These are phyloP conservation scores for Ephestia elutella DNA, from an alignment of 1,140 invertebrate species.

Conservation along the genomic window DNA sequence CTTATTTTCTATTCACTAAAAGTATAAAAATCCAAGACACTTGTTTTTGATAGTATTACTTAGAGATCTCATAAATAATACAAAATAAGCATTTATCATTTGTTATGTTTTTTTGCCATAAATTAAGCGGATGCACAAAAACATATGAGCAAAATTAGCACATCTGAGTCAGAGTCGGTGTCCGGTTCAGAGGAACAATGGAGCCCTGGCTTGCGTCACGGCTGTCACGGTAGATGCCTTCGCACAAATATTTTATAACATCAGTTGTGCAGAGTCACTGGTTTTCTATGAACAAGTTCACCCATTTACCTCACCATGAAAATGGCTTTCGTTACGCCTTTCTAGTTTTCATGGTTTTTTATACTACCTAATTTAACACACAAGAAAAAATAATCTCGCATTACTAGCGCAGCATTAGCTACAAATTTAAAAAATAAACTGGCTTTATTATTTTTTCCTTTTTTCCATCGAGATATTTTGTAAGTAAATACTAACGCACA, in stretches of 20 bases:
- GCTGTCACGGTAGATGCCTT: constrained; percentile 1
- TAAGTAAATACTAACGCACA: no score
- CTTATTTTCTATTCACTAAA: no score
- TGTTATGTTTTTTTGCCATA: neutral
- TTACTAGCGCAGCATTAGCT: no score
- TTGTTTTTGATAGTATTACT: no score
- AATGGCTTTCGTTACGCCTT: neutral
- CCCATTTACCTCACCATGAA: neutral
- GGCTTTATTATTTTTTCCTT: no score
- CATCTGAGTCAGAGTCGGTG: constrained; percentile 4
- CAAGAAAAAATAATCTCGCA: neutral
- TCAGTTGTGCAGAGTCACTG: neutral
- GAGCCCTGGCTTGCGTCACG: neutral
- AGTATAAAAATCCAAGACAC: no score
- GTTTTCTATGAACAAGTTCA: neutral
- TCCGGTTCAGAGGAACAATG: neutral
- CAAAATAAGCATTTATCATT: neutral
- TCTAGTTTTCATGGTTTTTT: neutral
- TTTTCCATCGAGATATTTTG: no score
- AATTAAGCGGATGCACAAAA: neutral
- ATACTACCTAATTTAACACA: no score
- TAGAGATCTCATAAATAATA: neutral
- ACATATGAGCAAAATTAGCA: neutral
- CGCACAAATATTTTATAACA: neutral
- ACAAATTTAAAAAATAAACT: no score